Conservation (phyloP, 2,797 vertebrate genomes). For the Anguilla anguilla region DNA sequence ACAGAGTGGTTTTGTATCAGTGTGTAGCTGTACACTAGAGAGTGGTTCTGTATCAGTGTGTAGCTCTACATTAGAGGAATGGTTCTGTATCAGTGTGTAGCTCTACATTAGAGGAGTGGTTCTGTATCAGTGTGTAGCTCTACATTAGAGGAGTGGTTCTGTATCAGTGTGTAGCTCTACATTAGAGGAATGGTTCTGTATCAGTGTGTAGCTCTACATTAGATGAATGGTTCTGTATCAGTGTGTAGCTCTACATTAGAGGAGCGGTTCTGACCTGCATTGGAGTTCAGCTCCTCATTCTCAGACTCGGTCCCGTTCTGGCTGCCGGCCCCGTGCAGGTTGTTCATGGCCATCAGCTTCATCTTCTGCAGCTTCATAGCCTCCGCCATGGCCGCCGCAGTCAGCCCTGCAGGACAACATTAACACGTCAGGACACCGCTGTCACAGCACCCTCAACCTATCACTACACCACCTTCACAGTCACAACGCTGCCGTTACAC, state of each 20-base stretch:
- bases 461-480: neutral
- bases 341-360: slow-evolving; percentile 88
- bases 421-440: neutral
- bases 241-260: neutral
- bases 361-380: slow-evolving; percentile 93
- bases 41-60: neutral
- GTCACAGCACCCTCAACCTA: neutral
- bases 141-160: neutral
- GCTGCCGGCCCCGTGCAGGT: slow-evolving; percentile 81
- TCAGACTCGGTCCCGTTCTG: slow-evolving; percentile 87
- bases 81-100: neutral
- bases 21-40: neutral
- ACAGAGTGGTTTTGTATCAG: neutral
- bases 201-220: neutral
- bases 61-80: neutral
- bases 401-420: slow-evolving; percentile 73
- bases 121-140: neutral
- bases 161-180: neutral
- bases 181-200: neutral
- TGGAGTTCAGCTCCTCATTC: slow-evolving; percentile 86
- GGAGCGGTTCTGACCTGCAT: slow-evolving; percentile 71
- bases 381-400: slow-evolving; percentile 89
- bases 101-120: neutral
- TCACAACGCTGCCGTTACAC: neutral
- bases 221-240: neutral